Base-by-base conservation (phyloP, 2,113 vertebrate species). In the Paedocypris sp. region DNA sequence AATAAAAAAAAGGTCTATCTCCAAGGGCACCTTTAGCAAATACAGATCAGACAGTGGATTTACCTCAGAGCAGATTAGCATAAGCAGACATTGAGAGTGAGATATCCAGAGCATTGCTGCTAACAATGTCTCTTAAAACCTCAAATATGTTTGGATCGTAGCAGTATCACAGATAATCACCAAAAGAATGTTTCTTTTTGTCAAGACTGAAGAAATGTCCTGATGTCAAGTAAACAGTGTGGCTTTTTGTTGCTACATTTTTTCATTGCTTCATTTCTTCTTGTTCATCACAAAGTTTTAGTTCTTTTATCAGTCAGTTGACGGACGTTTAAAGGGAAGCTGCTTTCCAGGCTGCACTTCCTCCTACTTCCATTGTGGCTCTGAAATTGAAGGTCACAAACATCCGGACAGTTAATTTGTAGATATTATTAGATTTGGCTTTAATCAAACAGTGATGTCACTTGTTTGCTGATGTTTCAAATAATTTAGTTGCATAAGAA, bases 311-410 rank as follows among this genome's bases (percentile, higher is more conserved):
- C 43, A 18, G 63, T 36, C 50, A 53, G 1, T 70, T 67, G 64
- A 65, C 71, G 74, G 77, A 81, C 78, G 46, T 77, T 70, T 74
- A 71, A 72, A 56, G 51, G 56, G 67, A 72, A 67, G 45, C 65
- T 62, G 66, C 58, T 74, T 69, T 70, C 72, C 52, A 62, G 62
- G 72, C 73, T 64, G 68, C 54, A 73, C 75, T 67, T 79, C 73
- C 77, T 75, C 52, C 76, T 23, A 16, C 32, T 57, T 69, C 16
- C 41, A 50, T 66, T 70, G 65, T 68, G 25, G 22, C 1, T 70
- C 8, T 10, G 12, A 58, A 66, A 70, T 69, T 63, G 67, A 29
- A 71, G 67, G 63, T 67, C 66, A 36, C 32, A 3, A 46, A 49
- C 11, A 43, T 8, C 35, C 15, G 7, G 32, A 42, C 48, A 49